phyloP scores from a whole-genome alignment of 1,140 invertebrate species.

The Calephelis nemesis region DNA sequence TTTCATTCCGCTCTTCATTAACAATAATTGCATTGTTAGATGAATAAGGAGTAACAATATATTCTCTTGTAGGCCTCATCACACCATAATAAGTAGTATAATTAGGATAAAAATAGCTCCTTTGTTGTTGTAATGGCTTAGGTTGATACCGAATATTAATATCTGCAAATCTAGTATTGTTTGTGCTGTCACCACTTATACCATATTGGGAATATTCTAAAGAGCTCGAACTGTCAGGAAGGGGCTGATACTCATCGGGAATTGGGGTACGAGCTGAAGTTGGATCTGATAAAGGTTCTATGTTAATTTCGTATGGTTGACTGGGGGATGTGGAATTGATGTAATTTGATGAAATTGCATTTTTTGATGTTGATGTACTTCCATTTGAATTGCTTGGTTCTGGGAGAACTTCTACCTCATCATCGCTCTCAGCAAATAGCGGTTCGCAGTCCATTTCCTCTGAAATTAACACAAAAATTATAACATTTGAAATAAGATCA shows the following conservation, averaged over 20 bases:
- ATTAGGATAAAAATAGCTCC: slow-evolving; percentile 53
- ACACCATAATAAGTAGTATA: slow-evolving; percentile 45
- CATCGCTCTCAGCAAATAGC: slow-evolving; percentile 76
- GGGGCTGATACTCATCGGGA: slow-evolving; percentile 69
- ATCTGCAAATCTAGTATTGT: slow-evolving; percentile 42
- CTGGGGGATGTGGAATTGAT: slow-evolving; percentile 64
- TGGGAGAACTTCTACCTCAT: slow-evolving; percentile 72
- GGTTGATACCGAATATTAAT: slow-evolving; percentile 66
- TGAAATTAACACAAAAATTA: slow-evolving; percentile 29
- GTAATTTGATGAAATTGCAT: slow-evolving; percentile 62
- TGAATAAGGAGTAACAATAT: slow-evolving; percentile 42
- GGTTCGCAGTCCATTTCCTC: slow-evolving; percentile 77
- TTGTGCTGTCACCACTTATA: slow-evolving; percentile 42
- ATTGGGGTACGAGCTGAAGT: slow-evolving; percentile 58
- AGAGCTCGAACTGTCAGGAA: slow-evolving; percentile 69
- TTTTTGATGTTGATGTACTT: slow-evolving; percentile 46
- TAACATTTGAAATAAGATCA: too few relatives aligned
- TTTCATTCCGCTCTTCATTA: slow-evolving; percentile 51
- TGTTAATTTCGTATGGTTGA: slow-evolving; percentile 51
- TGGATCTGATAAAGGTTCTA: slow-evolving; percentile 45
- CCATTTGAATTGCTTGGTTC: slow-evolving; percentile 35
- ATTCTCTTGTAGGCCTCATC: slow-evolving; percentile 39
- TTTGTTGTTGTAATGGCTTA: slow-evolving; percentile 48
- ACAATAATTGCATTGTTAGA: slow-evolving; percentile 52
- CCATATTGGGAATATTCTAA: slow-evolving; percentile 48